A percentile compares a stretch with the other conserved stretches of the same genome.
Conservation (phyloP, 1,140 invertebrate species). For the Ceratina japonica region DNA sequence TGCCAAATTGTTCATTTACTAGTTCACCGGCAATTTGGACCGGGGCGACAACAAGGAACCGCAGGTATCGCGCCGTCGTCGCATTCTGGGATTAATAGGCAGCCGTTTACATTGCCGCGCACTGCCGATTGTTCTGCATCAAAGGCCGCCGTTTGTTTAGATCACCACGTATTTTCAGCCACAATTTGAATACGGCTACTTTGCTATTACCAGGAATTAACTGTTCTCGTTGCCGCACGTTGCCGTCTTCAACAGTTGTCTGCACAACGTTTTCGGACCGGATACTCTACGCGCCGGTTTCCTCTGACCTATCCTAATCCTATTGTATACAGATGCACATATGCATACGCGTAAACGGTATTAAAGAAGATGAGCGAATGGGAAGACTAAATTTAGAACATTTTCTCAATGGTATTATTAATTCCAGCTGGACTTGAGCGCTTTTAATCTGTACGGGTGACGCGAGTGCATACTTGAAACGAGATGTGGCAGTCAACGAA, state of each 20-base stretch:
- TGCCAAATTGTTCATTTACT: slow-evolving; percentile 50
- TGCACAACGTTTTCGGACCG: not conserved
- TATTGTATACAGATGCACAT: not conserved
- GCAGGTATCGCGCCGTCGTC: not conserved
- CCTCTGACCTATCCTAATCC: slow-evolving; percentile 28
- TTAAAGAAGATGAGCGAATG: not conserved
- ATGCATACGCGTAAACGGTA: too few relatives aligned
- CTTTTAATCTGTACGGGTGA: too few relatives aligned
- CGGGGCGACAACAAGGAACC: not conserved
- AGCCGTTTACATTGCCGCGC: too few relatives aligned
- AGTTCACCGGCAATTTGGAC: not conserved
- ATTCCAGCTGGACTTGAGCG: too few relatives aligned
- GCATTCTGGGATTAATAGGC: not conserved
- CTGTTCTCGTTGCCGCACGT: not conserved
- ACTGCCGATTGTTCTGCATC: too few relatives aligned
- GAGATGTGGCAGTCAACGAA: too few relatives aligned
- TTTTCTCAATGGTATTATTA: not conserved
- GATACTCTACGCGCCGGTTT: not conserved
- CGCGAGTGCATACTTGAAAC: too few relatives aligned
- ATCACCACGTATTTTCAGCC: too few relatives aligned
- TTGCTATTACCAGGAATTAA: not conserved
- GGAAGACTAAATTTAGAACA: not conserved
- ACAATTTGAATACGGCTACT: too few relatives aligned
- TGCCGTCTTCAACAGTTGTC: not conserved
- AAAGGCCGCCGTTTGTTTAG: too few relatives aligned